Conservation (phyloP, 2,797 vertebrate species). For the Sternarchorhynchus goeldii region DNA sequence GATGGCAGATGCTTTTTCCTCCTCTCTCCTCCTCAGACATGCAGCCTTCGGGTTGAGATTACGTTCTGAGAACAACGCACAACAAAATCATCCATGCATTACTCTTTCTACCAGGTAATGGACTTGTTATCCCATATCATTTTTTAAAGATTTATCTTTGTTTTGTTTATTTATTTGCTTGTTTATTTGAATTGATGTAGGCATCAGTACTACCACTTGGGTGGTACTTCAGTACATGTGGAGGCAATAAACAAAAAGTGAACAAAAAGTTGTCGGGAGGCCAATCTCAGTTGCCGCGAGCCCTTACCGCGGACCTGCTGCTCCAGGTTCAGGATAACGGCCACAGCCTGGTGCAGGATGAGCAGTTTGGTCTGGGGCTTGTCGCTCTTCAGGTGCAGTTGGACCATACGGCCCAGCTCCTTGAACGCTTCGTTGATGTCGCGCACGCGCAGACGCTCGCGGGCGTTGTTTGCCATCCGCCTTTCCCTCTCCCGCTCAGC, state of each 20-base stretch:
- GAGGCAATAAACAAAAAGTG: too few species aligned
- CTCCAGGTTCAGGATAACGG: slow-evolving; percentile 94
- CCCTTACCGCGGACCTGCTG: slow-evolving; percentile 83
- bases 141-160: too few species aligned
- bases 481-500: slow-evolving; percentile 90
- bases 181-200: too few species aligned
- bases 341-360: slow-evolving; percentile 64
- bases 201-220: too few species aligned
- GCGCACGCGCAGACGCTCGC: slow-evolving; percentile 90
- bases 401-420: slow-evolving; percentile 95
- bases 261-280: background rate
- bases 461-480: slow-evolving; percentile 94
- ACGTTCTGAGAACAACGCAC: slow-evolving; percentile 78
- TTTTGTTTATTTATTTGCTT: too few species aligned
- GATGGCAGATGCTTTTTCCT: slow-evolving; percentile 90
- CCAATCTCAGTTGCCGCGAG: background rate
- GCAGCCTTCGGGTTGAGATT: slow-evolving; percentile 98
- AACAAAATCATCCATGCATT: background rate
- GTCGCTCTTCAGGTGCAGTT: slow-evolving; percentile 94
- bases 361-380: slow-evolving; percentile 97
- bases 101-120: background rate
- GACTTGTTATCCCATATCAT: background rate
- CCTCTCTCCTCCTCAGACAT: slow-evolving; percentile 95
- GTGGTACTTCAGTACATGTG: too few species aligned
- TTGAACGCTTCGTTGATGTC: slow-evolving; percentile 98